Conservation (phyloP, 2,797 vertebrate genomes). For the Centropyge bicolor region DNA sequence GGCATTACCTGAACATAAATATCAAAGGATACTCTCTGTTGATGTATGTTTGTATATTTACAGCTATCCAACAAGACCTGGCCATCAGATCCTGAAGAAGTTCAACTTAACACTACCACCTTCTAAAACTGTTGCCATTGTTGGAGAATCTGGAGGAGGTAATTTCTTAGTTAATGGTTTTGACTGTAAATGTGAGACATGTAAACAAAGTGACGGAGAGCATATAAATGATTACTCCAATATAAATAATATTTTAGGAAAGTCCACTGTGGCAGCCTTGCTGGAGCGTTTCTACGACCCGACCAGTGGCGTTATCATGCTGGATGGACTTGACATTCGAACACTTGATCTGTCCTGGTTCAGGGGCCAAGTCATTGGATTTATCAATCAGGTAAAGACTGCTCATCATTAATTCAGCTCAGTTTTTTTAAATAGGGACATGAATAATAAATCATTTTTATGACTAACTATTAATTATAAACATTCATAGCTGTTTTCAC, state of each 20-base stretch:
- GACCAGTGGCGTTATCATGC: slow-evolving; percentile 83
- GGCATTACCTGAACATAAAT: background rate
- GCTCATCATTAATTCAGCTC: background rate
- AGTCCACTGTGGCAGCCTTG: slow-evolving; percentile 93
- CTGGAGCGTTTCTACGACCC: slow-evolving; percentile 97
- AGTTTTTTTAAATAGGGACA: background rate
- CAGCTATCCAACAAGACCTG: slow-evolving; percentile 94
- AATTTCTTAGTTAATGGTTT: slow-evolving; percentile 40
- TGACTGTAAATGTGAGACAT: background rate
- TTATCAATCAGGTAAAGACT: slow-evolving; percentile 92
- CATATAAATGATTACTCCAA: slow-evolving; percentile 45
- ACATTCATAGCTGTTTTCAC: slow-evolving; percentile 1
- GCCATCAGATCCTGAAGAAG: slow-evolving; percentile 87
- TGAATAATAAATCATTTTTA: background rate
- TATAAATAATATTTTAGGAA: slow-evolving; percentile 87
- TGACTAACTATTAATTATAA: background rate
- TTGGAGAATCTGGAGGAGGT: slow-evolving; percentile 98
- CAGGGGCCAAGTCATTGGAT: slow-evolving; percentile 92
- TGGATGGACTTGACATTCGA: slow-evolving; percentile 91
- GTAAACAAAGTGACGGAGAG: background rate
- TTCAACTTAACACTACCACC: slow-evolving; percentile 91
- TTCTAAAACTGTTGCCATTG: slow-evolving; percentile 92
- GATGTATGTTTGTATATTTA: slow-evolving; percentile 23
- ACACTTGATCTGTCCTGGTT: slow-evolving; percentile 94
- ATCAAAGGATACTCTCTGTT: background rate